Conservation (phyloP, 2,113 vertebrate genomes). For the Aegithalos caudatus region DNA sequence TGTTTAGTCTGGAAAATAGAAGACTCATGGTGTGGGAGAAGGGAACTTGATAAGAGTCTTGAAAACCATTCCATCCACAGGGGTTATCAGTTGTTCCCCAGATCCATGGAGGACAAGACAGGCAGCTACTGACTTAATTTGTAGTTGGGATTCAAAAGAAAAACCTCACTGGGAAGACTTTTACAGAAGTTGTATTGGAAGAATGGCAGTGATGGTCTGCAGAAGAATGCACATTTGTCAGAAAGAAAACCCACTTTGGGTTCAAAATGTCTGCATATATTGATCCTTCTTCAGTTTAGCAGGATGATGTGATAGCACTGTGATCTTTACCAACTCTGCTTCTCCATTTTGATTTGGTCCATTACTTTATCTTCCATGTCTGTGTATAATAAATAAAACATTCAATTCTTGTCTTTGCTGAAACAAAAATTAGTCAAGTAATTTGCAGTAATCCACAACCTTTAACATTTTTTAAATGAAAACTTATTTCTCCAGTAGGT, state of each 20-base stretch:
- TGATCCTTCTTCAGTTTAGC: neutral
- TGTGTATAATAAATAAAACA: neutral
- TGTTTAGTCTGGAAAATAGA: constrained; percentile 53
- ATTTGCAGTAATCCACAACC: neutral
- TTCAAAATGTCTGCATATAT: too few relatives aligned
- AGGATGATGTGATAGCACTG: neutral
- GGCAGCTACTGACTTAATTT: neutral
- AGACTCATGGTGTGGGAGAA: neutral
- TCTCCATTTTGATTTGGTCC: neutral
- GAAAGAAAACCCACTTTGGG: too few relatives aligned
- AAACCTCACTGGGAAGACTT: neutral
- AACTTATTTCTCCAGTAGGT: neutral
- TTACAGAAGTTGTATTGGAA: neutral
- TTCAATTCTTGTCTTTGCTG: neutral
- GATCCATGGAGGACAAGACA: neutral
- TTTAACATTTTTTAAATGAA: neutral
- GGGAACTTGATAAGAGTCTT: neutral
- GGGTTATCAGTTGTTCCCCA: neutral
- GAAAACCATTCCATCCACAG: neutral
- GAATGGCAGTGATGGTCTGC: neutral
- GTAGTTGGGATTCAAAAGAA: neutral
- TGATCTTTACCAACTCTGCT: neutral
- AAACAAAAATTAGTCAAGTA: neutral
- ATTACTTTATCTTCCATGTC: neutral
- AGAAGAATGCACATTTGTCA: neutral